Evolutionary conservation across 2,888 invertebrate species (phyloP).

Genomic region (Allygus modestus): DNA sequence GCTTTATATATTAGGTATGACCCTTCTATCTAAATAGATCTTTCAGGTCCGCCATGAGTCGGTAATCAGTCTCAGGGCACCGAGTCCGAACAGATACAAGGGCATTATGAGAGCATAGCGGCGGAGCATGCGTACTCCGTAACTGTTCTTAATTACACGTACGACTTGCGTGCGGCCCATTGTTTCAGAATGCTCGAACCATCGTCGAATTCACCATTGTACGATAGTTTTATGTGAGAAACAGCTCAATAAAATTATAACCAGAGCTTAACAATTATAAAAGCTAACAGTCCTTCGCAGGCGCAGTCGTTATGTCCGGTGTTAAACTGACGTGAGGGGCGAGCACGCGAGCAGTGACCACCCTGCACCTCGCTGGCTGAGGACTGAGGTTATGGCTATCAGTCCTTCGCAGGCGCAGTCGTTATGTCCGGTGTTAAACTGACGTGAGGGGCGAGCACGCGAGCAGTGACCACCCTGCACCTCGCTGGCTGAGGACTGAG

Average conservation of each 20-base stretch:
- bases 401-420: no score
- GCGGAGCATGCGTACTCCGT: constrained; percentile 12
- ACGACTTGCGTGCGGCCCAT: constrained; percentile 21
- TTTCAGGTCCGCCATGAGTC: constrained; percentile 41
- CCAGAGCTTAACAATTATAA: constrained; percentile 60
- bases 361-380: neutral
- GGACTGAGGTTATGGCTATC: no score
- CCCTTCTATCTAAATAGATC: constrained; percentile 43
- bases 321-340: constrained; percentile 39
- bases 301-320: constrained; percentile 9
- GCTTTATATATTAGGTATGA: constrained; percentile 30
- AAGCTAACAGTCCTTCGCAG: constrained; percentile 51
- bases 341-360: constrained; percentile 10
- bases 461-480: no score
- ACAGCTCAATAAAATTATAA: constrained; percentile 61
- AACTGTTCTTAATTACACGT: constrained; percentile 33
- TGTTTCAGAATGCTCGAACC: constrained; percentile 45
- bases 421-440: no score
- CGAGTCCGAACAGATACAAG: constrained; percentile 1
- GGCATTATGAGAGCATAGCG: constrained; percentile 46
- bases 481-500: no score
- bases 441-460: no score
- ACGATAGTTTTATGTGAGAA: constrained; percentile 64
- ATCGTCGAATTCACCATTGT: constrained; percentile 47
- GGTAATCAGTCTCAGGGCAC: constrained; percentile 5